These are phyloP conservation scores for Pagrus major DNA, from an alignment of 2,113 vertebrate species.

Conservation along the genomic window DNA sequence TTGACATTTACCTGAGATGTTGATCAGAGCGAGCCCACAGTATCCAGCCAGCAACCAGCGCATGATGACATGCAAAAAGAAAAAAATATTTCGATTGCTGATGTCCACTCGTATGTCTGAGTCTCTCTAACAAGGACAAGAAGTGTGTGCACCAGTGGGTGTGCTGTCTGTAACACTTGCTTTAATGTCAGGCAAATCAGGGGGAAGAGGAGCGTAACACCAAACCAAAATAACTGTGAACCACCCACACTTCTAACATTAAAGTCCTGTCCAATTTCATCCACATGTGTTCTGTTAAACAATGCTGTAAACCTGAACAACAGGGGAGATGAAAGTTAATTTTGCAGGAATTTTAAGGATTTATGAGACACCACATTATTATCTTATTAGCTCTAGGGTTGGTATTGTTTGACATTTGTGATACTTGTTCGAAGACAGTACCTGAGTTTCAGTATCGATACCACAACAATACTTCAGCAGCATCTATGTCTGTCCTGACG, in stretches of 20 bases:
- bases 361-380: not conserved
- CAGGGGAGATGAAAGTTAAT: no score
- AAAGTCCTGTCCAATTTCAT: not conserved
- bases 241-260: constrained; percentile 7
- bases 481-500: not conserved
- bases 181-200: constrained; percentile 57
- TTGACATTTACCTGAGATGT: constrained; percentile 75
- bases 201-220: not conserved
- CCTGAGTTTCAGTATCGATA: no score
- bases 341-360: not conserved
- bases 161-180: not conserved
- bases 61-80: constrained; percentile 60
- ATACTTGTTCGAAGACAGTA: no score
- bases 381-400: not conserved
- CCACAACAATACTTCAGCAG: not conserved
- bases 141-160: constrained; percentile 25
- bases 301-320: not conserved
- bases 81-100: not conserved
- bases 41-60: constrained; percentile 67
- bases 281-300: not conserved
- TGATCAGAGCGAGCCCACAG: constrained; percentile 63
- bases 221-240: not conserved
- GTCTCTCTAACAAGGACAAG: not conserved
- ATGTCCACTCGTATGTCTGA: not conserved
- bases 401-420: not conserved